A percentile compares a stretch with the other conserved stretches of the same genome.
Conservation (phyloP, 2,888 invertebrate genomes). For the Bugulina stolonifera region DNA sequence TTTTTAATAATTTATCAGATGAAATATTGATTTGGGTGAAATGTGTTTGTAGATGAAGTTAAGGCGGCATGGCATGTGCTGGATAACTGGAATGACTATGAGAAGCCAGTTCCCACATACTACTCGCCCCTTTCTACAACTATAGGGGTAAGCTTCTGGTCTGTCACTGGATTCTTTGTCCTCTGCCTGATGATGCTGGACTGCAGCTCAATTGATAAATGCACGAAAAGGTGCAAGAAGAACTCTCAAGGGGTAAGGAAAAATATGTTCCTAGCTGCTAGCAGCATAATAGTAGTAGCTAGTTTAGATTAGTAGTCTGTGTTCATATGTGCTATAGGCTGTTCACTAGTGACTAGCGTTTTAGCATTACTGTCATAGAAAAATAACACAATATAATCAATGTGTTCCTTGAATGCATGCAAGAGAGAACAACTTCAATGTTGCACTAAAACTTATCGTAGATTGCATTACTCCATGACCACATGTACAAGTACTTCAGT, state of each 20-base stretch:
- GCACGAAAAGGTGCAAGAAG: slow-evolving; percentile 11
- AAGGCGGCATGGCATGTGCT: slow-evolving; percentile 3
- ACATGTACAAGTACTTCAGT: too few species aligned
- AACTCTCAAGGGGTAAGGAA: neutral
- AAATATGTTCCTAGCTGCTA: neutral
- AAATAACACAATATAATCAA: too few species aligned
- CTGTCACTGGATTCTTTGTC: neutral
- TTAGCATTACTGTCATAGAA: too few species aligned
- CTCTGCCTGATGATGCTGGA: neutral
- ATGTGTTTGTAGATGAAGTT: neutral
- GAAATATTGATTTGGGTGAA: too few species aligned
- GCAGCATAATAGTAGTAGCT: neutral
- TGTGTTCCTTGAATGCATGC: too few species aligned
- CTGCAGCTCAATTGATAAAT: slow-evolving; percentile 12
- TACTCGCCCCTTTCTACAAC: neutral
- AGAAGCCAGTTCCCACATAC: neutral
- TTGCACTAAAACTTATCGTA: too few species aligned
- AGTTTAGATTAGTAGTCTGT: too few species aligned
- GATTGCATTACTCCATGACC: too few species aligned
- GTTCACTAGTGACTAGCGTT: too few species aligned
- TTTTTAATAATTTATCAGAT: too few species aligned
- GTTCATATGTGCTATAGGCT: too few species aligned
- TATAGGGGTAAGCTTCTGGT: neutral
- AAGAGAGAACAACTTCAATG: too few species aligned
- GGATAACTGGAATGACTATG: neutral